phyloP scores from a whole-genome alignment of 2,888 invertebrate species.

The Anthophora plumipes region DNA sequence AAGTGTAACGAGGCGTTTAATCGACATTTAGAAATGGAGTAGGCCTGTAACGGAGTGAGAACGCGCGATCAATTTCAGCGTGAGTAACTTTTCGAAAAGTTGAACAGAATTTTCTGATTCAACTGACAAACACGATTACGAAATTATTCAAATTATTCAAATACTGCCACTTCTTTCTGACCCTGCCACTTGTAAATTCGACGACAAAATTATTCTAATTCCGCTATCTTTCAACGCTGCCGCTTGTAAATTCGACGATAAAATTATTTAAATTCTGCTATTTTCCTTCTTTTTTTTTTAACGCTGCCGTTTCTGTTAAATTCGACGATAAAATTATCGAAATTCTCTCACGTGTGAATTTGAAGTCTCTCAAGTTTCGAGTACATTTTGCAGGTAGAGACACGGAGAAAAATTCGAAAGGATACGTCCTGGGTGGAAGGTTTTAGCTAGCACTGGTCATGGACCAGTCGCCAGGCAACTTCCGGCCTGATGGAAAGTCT shows the following conservation, averaged over 20 bases:
- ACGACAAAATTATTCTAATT: background rate
- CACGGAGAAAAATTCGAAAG: background rate
- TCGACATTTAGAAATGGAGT: background rate
- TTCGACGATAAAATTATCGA: too few relatives aligned
- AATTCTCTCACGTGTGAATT: background rate
- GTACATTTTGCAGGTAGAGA: background rate
- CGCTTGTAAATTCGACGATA: too few relatives aligned
- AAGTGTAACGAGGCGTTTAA: background rate
- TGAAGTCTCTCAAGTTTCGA: too few relatives aligned
- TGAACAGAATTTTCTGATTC: background rate
- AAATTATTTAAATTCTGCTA: too few relatives aligned
- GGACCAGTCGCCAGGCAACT: conserved; percentile 59
- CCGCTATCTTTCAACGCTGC: conserved; percentile 16
- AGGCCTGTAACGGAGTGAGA: too few relatives aligned
- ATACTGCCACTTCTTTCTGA: conserved; percentile 16
- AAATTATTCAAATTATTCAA: background rate
- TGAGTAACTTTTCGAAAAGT: too few relatives aligned
- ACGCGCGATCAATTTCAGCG: too few relatives aligned
- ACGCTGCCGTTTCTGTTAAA: too few relatives aligned
- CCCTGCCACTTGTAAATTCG: background rate
- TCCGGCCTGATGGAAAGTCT: conserved; percentile 76
- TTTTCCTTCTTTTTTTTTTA: too few relatives aligned
- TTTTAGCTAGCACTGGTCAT: conserved; percentile 53
- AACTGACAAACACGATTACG: too few relatives aligned
- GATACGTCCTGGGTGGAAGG: conserved; percentile 66